Conservation (phyloP, 2,797 vertebrate species). For the Onychomys arenicola region DNA sequence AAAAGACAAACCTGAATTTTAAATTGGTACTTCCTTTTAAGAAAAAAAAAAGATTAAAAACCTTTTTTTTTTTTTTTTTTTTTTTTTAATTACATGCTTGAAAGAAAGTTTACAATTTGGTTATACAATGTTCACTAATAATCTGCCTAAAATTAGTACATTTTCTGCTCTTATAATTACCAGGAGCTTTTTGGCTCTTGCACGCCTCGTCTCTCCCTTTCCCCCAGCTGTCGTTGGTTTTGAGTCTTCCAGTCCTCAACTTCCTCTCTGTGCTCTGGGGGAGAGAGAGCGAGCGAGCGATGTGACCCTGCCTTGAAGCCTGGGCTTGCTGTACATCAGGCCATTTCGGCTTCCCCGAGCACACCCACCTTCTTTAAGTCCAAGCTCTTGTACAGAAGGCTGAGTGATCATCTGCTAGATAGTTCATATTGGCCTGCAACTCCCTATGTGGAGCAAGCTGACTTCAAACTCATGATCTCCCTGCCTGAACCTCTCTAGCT, state of each 20-base stretch:
- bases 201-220: conserved; percentile 23
- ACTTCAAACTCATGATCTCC: background rate
- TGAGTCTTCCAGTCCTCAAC: background rate
- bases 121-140: conserved; percentile 64
- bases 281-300: background rate
- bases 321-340: background rate
- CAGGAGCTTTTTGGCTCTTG: conserved; percentile 39
- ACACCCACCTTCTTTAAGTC: background rate
- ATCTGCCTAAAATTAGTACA: conserved; percentile 70
- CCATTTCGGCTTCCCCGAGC: background rate
- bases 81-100: conserved; percentile 54
- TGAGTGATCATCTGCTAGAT: background rate
- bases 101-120: conserved; percentile 63
- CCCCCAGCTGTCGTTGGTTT: background rate
- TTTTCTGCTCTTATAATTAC: conserved; percentile 62
- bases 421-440: background rate
- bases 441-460: background rate
- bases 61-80: background rate
- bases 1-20: conserved; percentile 64
- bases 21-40: conserved; percentile 51
- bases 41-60: conserved; percentile 40
- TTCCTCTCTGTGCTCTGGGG: background rate
- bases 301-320: background rate
- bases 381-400: background rate
- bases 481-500: background rate